Conservation (phyloP, 2,113 vertebrate genomes). For the Lepus americanus region DNA sequence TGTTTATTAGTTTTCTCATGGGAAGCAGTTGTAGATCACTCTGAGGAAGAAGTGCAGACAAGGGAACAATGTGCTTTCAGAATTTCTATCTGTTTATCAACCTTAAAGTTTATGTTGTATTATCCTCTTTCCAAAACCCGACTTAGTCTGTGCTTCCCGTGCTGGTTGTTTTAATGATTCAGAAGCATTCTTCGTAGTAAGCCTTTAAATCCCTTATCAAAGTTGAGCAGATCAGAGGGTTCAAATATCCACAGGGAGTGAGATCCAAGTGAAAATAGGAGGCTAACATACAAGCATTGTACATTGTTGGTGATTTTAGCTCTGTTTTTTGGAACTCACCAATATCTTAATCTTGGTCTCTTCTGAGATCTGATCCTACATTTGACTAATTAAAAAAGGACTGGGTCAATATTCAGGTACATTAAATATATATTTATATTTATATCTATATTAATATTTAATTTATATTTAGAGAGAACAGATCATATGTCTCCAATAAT, state of each 20-base stretch:
- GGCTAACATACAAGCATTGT: not conserved
- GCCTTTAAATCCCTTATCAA: constrained; percentile 76
- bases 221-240: constrained; percentile 41
- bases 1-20: not conserved
- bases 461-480: not conserved
- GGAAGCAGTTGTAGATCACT: not conserved
- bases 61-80: constrained; percentile 18
- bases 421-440: not conserved
- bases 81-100: constrained; percentile 46
- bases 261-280: constrained; percentile 50
- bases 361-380: constrained; percentile 55
- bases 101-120: constrained; percentile 37
- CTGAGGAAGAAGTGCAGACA: constrained; percentile 8
- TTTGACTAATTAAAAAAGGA: constrained; percentile 75
- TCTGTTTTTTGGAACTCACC: constrained; percentile 18
- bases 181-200: constrained; percentile 72
- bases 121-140: constrained; percentile 57
- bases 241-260: constrained; percentile 66
- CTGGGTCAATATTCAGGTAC: not conserved
- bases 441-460: too few relatives aligned
- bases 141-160: constrained; percentile 36
- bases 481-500: not conserved
- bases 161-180: constrained; percentile 44
- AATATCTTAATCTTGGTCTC: constrained; percentile 71
- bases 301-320: not conserved